Percentiles rank a stretch among this genome's conserved stretches.
These are phyloP conservation scores for Ceyx cyanopectus DNA, from an alignment of 2,113 vertebrate species.

Conservation along the genomic window DNA sequence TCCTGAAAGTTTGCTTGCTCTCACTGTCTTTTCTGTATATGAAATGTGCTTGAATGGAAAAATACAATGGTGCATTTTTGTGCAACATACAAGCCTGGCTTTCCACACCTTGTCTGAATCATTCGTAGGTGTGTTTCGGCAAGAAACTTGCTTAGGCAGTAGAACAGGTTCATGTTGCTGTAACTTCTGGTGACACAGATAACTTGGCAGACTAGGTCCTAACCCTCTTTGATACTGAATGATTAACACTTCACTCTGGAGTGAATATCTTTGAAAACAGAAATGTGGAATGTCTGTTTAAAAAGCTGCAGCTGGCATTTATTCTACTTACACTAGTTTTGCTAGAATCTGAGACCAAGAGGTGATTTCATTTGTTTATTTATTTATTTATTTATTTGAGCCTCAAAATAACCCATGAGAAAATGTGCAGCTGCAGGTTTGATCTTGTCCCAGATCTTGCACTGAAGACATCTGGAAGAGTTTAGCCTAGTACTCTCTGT, in stretches of 20 bases:
- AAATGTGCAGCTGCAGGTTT: slow-evolving; percentile 79
- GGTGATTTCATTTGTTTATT: not conserved
- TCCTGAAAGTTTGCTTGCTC: not conserved
- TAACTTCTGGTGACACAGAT: slow-evolving; percentile 64
- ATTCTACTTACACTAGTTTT: not conserved
- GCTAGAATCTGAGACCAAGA: not conserved
- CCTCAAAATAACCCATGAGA: slow-evolving; percentile 58
- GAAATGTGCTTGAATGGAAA: slow-evolving; percentile 55
- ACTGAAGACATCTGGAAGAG: slow-evolving; percentile 69
- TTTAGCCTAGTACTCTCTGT: slow-evolving; percentile 59
- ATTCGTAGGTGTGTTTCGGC: slow-evolving; percentile 46
- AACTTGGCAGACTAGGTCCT: slow-evolving; percentile 11
- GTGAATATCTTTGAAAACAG: not conserved
- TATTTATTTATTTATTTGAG: not conserved
- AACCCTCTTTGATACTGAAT: not conserved
- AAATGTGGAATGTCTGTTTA: not conserved
- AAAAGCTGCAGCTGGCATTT: not conserved
- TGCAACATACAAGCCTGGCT: slow-evolving; percentile 34
- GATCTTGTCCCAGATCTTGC: slow-evolving; percentile 82
- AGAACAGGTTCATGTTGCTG: slow-evolving; percentile 66
- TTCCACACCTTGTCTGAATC: slow-evolving; percentile 68
- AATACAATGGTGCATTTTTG: slow-evolving; percentile 64
- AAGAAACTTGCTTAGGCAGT: slow-evolving; percentile 65
- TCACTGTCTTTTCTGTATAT: not conserved
- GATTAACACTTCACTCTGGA: not conserved